A percentile compares a stretch with the other conserved stretches of the same genome.
These are phyloP conservation scores for Mactromeris polynyma DNA, from an alignment of 2,888 invertebrate genomes.

Conservation along the genomic window DNA sequence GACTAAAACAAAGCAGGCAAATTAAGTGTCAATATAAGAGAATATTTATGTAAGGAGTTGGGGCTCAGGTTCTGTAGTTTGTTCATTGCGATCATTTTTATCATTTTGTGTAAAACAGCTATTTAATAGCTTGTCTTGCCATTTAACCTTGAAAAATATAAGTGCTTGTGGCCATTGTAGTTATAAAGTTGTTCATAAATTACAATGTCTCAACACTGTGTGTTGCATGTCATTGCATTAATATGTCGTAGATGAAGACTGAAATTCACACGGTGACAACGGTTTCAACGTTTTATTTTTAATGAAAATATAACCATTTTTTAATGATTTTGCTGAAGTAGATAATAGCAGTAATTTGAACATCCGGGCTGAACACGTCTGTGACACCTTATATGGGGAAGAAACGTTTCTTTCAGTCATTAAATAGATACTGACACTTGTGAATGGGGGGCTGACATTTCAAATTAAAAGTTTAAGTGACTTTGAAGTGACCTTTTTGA, in stretches of 20 bases:
- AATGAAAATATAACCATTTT: conserved; percentile 7
- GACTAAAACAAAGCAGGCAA: too few species aligned
- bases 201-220: neutral
- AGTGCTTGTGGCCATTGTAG: too few species aligned
- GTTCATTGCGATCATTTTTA: too few species aligned
- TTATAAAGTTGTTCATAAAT: too few species aligned
- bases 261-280: conserved; percentile 2
- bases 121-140: too few species aligned
- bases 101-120: too few species aligned
- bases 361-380: neutral
- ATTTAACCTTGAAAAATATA: too few species aligned
- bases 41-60: too few species aligned
- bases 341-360: neutral
- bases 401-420: conserved; percentile 24
- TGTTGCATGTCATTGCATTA: conserved; percentile 3
- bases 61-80: too few species aligned
- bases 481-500: conserved; percentile 10
- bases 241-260: neutral
- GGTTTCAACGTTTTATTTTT: neutral
- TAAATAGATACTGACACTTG: conserved; percentile 32
- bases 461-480: conserved; percentile 28
- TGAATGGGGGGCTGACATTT: conserved; percentile 34
- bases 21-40: too few species aligned
- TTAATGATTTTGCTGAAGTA: conserved; percentile 8
- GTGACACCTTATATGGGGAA: conserved; percentile 11